Evolutionary conservation across 2,888 invertebrate genomes (phyloP), one percentile per base, ranked within the genome.

Genomic region (Drosophila parthenogenetica): DNA sequence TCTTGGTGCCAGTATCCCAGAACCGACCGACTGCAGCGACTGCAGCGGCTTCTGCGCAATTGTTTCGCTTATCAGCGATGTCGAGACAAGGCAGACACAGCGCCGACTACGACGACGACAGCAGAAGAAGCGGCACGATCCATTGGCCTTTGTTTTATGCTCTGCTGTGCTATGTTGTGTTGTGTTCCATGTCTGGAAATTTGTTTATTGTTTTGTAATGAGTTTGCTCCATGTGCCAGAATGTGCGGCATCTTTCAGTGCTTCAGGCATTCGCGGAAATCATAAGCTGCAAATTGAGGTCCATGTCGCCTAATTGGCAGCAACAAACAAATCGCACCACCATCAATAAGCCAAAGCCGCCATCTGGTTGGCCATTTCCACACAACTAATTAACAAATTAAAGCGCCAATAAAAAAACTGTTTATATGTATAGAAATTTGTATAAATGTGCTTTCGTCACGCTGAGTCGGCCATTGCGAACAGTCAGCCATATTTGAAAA

Each of bases 191-290:
- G 89, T 89, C 88, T 87, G 85, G 82, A 89, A 89, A 89, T 88
- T 88, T 89, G 81, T 89, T 88, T 89, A 88, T 89, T 89, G 88
- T 89, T 89, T 87, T 89, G 89, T 89, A 88, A 89, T 89, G 89
- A 88, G 89, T 79, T 76, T 81, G 58, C 43, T 61, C 13, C 62
- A 57, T 8, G 37, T 7, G 37, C 32, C 57, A 22, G 72, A 63
- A 62, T 72, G 60, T 55, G 79, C 83, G 84, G 83, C 88, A 75
- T 86, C 85, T 84, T 86, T 84, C 48, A 68, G 68, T 46, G 43
- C 8, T 42, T 29, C 29, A 29, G 65, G 69, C 69, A 71, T 84
- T 84, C 83, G 83, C 83, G 83, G 83, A 84, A 84, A 86, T 86
- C 82, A 87, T 87, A 82, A 82, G 79, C 82, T 76, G 81, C 87